Evolutionary conservation across 2,113 vertebrate species (phyloP), one percentile per base, ranked within the genome.

Genomic region (Tachuris rubrigastra): DNA sequence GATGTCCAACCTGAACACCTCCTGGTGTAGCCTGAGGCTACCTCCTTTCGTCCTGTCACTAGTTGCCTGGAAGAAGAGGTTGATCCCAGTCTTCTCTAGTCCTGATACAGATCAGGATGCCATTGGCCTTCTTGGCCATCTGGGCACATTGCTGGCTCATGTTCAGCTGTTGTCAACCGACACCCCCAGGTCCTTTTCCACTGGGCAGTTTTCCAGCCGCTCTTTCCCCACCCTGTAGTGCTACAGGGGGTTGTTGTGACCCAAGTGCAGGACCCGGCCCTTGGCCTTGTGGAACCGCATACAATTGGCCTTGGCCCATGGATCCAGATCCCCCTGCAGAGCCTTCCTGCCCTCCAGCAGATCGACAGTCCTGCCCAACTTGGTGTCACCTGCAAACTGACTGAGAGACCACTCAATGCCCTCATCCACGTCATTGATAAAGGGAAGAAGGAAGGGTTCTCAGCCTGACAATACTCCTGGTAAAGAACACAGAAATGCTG

Each of bases 231-330:
- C 16, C 9, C 47, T 35, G 24, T 20, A 47, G 66, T 10, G 9
- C 49, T 24, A 2, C n/a, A 24, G 8, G 16, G 19, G 1, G 0
- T 17, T n/a, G 7, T n/a, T 78, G 56, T 30, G 30, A 71, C 47
- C 28, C 30, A 55, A 30, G 24, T 16, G 30, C 19, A 71, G 41
- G n/a, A 41, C 20, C 16, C 16, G 7, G 47, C 47, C 17, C 23
- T 46, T 69, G 23, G 12, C 28, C 23, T 47, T 39, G 6, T 41
- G 55, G 23, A 71, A n/a, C 28, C 12, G n/a, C 41, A n/a, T 15
- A 39, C 13, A 12, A 10, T 0, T 69, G 46, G 23, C 23, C 23
- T 39, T 10, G 10, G 55, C 27, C 44, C 23, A 46, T 37, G 0
- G 0, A 41, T 62, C 8, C 66, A 21, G n/a, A 63, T 55, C 12